Evolutionary conservation across 2,888 invertebrate species (phyloP), one percentile per base, ranked within the genome.

Genomic region (Parascotia fuliginaria): DNA sequence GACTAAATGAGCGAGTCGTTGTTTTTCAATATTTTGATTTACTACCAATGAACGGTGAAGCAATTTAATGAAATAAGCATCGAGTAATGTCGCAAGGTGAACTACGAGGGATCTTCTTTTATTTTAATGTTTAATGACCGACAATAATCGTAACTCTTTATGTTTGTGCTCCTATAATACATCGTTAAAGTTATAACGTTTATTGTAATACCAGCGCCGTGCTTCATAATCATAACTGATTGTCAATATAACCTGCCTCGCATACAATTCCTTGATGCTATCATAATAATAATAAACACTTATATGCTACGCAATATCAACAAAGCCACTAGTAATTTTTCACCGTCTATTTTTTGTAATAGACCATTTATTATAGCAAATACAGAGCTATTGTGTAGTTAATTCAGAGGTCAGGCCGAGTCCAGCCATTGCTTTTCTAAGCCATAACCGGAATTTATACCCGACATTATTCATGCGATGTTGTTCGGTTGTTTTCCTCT

Each of bases 361-460:
- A 73, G 81, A 79, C 75, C 77, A 89, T 90, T 89, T 85, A 81
- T 90, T 83, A 87, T 70, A 77, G 76, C 76, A 85, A 85, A 85
- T 79, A 83, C 71, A 62, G 60, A 65, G 59, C 81, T 75, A 85
- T 88, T 88, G 87, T 87, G 63, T 70, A 54, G 58, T 63, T 69
- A 56, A 73, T 61, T 58, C 76, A 61, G 78, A 77, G 83, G 83
- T 82, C 82, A 80, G 72, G 51, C 61, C 45, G 61, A 50, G 58
- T 54, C 49, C 50, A 61, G 60, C 74, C 66, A 81, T 77, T 73
- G 77, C 78, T 85, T 85, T 87, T 78, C 84, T 84, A 83, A 82
- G 68, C 77, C 83, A 75, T 84, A 88, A 88, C 85, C 74, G 77
- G 83, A 85, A 91, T 91, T 89, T 91, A 91, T 91, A 87, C 80